These are phyloP conservation scores for Chloropsis hardwickii DNA, from an alignment of 2,113 vertebrate genomes.

Conservation along the genomic window DNA sequence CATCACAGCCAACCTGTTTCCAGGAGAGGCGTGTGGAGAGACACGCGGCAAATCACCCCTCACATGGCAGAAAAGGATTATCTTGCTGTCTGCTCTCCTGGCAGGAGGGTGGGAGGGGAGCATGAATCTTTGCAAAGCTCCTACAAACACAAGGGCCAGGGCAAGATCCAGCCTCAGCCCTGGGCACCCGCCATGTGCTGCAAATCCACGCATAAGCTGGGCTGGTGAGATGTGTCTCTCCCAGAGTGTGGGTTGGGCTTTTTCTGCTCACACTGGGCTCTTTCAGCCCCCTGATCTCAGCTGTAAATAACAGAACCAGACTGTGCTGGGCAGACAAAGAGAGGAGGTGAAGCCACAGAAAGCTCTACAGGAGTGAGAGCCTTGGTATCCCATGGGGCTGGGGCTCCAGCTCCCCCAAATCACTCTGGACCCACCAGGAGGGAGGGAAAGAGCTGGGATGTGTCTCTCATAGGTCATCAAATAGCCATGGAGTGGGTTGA, in stretches of 20 bases:
- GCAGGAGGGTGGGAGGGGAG: background rate
- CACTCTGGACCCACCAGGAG: background rate
- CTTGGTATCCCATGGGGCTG: background rate
- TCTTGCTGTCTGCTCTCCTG: background rate
- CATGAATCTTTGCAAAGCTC: background rate
- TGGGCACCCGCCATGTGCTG: background rate
- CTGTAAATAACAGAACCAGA: background rate
- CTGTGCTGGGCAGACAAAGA: background rate
- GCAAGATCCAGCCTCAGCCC: background rate
- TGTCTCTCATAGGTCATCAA: background rate
- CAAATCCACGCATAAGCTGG: background rate
- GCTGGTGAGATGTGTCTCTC: background rate
- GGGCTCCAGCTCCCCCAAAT: background rate
- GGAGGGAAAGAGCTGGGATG: background rate
- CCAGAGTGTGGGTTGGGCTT: background rate
- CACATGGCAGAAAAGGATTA: rapidly evolving
- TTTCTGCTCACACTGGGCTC: background rate
- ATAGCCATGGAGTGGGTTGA: background rate
- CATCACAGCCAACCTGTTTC: rapidly evolving
- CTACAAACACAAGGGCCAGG: rapidly evolving
- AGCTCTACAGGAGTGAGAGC: background rate
- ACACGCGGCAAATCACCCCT: background rate
- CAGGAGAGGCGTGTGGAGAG: background rate
- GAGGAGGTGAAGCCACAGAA: background rate
- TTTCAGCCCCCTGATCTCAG: background rate